Percentiles rank a stretch among this genome's conserved stretches.
Evolutionary conservation across 2,113 vertebrate genomes (phyloP).

Genomic region (Oreocharis arfaki): DNA sequence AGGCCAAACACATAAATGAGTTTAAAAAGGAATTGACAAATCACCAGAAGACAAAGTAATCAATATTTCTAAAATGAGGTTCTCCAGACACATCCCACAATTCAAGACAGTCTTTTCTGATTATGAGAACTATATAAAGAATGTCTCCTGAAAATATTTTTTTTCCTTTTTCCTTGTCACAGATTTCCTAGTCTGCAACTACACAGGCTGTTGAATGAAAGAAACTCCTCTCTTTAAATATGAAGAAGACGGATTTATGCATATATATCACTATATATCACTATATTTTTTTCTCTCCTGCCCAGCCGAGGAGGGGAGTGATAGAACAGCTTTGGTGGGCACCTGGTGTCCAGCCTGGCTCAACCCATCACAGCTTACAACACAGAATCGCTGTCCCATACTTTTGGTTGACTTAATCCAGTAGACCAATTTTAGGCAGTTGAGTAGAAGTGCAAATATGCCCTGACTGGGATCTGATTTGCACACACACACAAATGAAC

Average conservation of each 20-base stretch:
- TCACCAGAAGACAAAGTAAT: not conserved
- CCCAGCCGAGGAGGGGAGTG: not conserved
- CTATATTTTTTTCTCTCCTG: not conserved
- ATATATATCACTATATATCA: too few relatives aligned
- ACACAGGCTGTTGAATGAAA: not conserved
- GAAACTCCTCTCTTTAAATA: not conserved
- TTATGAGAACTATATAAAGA: not conserved
- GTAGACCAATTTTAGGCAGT: not conserved
- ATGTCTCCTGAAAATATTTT: rapidly evolving
- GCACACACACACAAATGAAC: not conserved
- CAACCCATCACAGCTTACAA: not conserved
- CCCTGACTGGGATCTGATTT: not conserved
- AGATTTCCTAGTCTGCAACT: not conserved
- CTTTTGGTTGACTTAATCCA: not conserved
- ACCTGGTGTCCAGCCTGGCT: not conserved
- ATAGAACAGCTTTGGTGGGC: not conserved
- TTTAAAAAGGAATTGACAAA: not conserved
- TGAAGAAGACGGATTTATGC: not conserved
- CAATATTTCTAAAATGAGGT: not conserved
- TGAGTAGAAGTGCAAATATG: not conserved
- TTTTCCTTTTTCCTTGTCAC: not conserved
- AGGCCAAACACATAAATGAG: not conserved
- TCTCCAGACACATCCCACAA: not conserved
- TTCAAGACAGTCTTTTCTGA: not conserved
- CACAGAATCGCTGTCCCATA: not conserved